Conservation (phyloP, 2,888 invertebrate species). For the Tholera decimalis region DNA sequence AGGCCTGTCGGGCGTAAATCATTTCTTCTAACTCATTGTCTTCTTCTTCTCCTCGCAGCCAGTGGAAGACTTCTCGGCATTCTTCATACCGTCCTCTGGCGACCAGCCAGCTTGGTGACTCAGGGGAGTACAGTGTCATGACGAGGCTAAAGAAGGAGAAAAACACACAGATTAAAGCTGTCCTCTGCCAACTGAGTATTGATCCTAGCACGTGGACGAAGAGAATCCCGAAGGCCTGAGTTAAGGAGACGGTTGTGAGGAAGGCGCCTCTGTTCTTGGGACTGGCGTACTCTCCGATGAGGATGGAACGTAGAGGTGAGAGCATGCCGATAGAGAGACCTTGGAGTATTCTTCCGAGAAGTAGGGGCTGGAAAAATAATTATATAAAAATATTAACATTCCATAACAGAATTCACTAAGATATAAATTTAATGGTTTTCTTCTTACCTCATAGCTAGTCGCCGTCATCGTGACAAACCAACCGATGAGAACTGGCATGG, state of each 20-base stretch:
- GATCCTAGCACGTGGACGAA: constrained; percentile 92
- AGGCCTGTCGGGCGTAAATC: constrained; percentile 74
- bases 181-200: constrained; percentile 89
- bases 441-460: constrained; percentile 72
- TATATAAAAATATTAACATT: neutral
- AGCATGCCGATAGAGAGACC: constrained; percentile 89
- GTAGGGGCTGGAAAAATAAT: constrained; percentile 71
- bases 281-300: constrained; percentile 90
- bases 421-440: neutral
- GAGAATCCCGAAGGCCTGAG: constrained; percentile 91
- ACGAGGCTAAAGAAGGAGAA: constrained; percentile 85
- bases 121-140: constrained; percentile 85
- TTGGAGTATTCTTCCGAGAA: constrained; percentile 77
- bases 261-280: constrained; percentile 92
- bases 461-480: constrained; percentile 90
- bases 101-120: constrained; percentile 92
- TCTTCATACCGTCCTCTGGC: constrained; percentile 86
- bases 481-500: constrained; percentile 86
- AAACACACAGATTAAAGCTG: constrained; percentile 85
- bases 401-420: neutral
- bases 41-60: constrained; percentile 89
- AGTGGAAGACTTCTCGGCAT: constrained; percentile 89
- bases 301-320: constrained; percentile 85
- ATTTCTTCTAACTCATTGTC: constrained; percentile 81
- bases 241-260: constrained; percentile 90